Evolutionary conservation across 2,797 vertebrate genomes (phyloP).

Genomic region (Denticeps clupeoides): DNA sequence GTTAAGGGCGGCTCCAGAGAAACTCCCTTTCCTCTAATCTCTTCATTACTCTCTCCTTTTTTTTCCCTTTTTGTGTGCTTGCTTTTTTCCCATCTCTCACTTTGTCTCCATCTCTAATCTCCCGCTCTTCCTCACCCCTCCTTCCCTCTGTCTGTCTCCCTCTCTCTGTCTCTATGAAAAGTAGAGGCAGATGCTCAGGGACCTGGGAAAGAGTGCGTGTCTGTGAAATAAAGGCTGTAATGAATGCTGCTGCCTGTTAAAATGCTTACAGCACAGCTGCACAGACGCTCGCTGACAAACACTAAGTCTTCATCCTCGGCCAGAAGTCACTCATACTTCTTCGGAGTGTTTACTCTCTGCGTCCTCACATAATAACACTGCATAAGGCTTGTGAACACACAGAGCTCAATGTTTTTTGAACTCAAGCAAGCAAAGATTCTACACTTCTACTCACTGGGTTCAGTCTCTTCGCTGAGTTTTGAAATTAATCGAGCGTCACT

Average conservation of each 20-base stretch:
- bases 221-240: slow-evolving; percentile 59
- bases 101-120: slow-evolving; percentile 5
- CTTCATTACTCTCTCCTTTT: background rate
- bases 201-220: slow-evolving; percentile 47
- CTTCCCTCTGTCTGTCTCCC: slow-evolving; percentile 17
- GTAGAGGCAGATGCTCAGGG: slow-evolving; percentile 56
- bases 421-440: too few relatives aligned
- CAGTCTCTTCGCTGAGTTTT: too few relatives aligned
- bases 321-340: slow-evolving; percentile 1
- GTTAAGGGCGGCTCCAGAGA: slow-evolving; percentile 31
- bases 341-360: slow-evolving; percentile 27
- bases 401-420: too few relatives aligned
- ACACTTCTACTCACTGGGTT: too few relatives aligned
- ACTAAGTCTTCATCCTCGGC: slow-evolving; percentile 27
- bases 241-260: slow-evolving; percentile 60
- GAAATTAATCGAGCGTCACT: too few relatives aligned
- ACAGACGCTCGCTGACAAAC: slow-evolving; percentile 43
- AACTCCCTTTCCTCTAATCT: background rate
- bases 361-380: too few relatives aligned
- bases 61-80: slow-evolving; percentile 20
- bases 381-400: too few relatives aligned
- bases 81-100: slow-evolving; percentile 10
- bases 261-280: slow-evolving; percentile 52
- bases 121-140: background rate
- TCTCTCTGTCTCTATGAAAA: slow-evolving; percentile 35